Percentiles rank a stretch among this genome's conserved stretches.
phyloP scores from a whole-genome alignment of 1,140 invertebrate genomes.

The Monomorium pharaonis region DNA sequence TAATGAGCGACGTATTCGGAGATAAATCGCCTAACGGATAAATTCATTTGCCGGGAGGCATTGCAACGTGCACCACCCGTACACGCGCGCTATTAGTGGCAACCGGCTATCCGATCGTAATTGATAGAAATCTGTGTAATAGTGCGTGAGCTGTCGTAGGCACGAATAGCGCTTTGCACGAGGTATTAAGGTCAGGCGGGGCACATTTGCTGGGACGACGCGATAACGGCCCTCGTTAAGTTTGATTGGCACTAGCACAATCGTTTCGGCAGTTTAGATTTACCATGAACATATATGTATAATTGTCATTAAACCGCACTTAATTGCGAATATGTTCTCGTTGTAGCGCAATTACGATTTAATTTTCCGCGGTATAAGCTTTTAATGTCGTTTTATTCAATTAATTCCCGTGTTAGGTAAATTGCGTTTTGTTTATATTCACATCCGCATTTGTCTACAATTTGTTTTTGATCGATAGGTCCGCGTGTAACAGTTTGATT shows the following conservation, averaged over 20 bases:
- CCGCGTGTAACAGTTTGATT: not conserved
- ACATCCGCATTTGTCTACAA: not conserved
- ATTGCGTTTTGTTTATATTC: not conserved
- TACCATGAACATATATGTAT: conserved; percentile 12
- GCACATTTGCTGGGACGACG: conserved; percentile 41
- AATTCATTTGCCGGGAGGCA: not conserved
- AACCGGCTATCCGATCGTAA: conserved; percentile 15
- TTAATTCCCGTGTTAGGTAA: not conserved
- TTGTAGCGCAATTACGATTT: conserved; percentile 15
- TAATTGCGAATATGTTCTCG: conserved; percentile 21
- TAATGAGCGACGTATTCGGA: not conserved
- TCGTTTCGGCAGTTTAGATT: conserved; percentile 17
- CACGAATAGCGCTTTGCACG: conserved; percentile 43
- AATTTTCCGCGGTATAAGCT: conserved; percentile 11
- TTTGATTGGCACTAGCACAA: conserved; percentile 43
- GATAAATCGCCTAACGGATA: conserved; percentile 12
- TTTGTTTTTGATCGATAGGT: not conserved
- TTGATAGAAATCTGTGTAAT: conserved; percentile 51
- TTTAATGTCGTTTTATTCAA: not conserved
- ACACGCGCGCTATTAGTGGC: not conserved
- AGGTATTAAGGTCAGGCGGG: conserved; percentile 49
- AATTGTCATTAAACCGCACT: conserved; percentile 10
- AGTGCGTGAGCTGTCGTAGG: conserved; percentile 38
- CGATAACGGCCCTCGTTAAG: conserved; percentile 47
- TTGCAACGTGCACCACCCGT: not conserved